Conservation (phyloP, 2,797 vertebrate genomes). For the Hemitrygon akajei region DNA sequence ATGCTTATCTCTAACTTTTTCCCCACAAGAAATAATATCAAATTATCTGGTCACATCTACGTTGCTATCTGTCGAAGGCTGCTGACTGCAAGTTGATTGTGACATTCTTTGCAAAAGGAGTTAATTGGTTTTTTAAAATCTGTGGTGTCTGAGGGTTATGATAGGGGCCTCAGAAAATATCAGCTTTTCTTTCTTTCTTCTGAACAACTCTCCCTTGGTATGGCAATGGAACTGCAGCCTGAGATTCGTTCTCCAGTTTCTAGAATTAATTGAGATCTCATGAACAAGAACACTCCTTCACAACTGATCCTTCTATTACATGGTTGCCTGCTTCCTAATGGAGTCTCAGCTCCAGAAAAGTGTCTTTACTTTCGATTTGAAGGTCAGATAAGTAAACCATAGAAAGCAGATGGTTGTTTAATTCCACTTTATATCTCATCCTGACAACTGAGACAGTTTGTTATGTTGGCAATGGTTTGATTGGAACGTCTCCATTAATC, state of each 20-base stretch:
- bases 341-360: neutral
- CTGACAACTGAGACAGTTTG: neutral
- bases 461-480: neutral
- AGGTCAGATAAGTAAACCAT: neutral
- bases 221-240: neutral
- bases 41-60: no score
- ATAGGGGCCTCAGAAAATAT: no score
- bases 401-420: neutral
- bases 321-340: neutral
- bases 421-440: neutral
- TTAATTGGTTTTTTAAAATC: no score
- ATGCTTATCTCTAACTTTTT: no score
- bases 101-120: no score
- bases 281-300: neutral
- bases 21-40: no score
- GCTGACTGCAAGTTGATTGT: no score
- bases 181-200: no score
- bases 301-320: neutral
- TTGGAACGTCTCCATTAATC: neutral
- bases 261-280: neutral
- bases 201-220: neutral
- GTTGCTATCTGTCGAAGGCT: no score
- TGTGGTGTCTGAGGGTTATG: no score
- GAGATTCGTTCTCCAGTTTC: neutral
- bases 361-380: neutral